Conservation (phyloP, 2,888 invertebrate species). For the Charanyca ferruginea region DNA sequence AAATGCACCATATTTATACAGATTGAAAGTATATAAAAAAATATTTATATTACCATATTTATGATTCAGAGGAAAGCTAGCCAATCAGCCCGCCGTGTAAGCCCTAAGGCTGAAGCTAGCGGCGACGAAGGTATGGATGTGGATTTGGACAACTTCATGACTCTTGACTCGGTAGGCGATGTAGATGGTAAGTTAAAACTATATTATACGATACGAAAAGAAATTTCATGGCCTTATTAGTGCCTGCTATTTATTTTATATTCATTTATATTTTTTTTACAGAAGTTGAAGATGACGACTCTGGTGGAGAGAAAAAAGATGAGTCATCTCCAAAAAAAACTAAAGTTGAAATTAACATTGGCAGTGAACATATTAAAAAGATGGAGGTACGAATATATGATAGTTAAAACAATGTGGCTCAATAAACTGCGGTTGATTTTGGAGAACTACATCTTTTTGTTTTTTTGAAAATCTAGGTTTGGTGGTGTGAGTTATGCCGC, state of each 20-base stretch:
- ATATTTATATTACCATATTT: neutral
- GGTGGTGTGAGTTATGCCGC: slow-evolving; percentile 95
- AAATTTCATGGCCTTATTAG: neutral
- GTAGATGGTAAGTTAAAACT: slow-evolving; percentile 92
- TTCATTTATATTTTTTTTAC: slow-evolving; percentile 46
- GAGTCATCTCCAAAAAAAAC: slow-evolving; percentile 88
- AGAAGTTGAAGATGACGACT: slow-evolving; percentile 92
- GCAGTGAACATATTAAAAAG: slow-evolving; percentile 94
- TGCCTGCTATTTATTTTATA: neutral
- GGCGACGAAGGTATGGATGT: slow-evolving; percentile 94
- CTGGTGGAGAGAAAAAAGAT: slow-evolving; percentile 91
- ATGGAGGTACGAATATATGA: slow-evolving; percentile 90
- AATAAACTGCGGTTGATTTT: neutral
- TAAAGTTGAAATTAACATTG: slow-evolving; percentile 94
- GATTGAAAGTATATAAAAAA: neutral
- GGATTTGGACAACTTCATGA: slow-evolving; percentile 96
- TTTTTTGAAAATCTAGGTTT: slow-evolving; percentile 77
- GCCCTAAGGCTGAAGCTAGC: slow-evolving; percentile 91
- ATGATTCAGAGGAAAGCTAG: slow-evolving; percentile 80
- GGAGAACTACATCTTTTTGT: neutral
- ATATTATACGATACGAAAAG: neutral
- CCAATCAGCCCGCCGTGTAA: slow-evolving; percentile 79
- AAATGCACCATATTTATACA: neutral
- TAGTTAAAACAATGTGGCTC: neutral
- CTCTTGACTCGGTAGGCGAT: slow-evolving; percentile 97